Evolutionary conservation across 2,888 invertebrate genomes (phyloP).

Genomic region (Leucophenga maculata): DNA sequence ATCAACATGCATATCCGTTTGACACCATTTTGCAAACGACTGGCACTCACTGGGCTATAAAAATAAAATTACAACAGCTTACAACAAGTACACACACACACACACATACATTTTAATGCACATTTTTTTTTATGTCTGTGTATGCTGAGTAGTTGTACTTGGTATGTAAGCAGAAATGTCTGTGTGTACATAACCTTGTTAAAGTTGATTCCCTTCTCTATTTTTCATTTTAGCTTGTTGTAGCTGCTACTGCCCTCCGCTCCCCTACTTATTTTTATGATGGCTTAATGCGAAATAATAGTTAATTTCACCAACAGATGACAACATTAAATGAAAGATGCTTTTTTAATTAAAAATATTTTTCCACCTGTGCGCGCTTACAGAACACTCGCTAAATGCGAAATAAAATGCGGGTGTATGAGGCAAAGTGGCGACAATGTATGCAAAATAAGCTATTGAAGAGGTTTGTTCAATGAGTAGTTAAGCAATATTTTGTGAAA

Average conservation of each 20-base stretch:
- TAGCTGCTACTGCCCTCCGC: slow-evolving; percentile 1
- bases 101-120: no score
- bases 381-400: not conserved
- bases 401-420: not conserved
- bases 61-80: no score
- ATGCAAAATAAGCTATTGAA: not conserved
- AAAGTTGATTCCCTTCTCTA: slow-evolving; percentile 15
- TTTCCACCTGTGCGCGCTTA: not conserved
- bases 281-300: slow-evolving; percentile 18
- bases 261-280: slow-evolving; percentile 13
- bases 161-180: not conserved
- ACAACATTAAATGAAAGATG: slow-evolving; percentile 15
- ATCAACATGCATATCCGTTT: slow-evolving; percentile 66
- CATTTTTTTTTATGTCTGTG: no score
- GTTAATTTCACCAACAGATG: slow-evolving; percentile 10
- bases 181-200: slow-evolving; percentile 15
- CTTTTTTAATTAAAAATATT: slow-evolving; percentile 25
- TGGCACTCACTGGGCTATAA: not conserved
- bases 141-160: not conserved
- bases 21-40: slow-evolving; percentile 60
- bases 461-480: no score
- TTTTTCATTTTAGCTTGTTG: not conserved
- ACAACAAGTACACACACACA: not conserved
- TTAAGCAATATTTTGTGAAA: no score
- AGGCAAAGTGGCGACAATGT: not conserved